Conservation (phyloP, 2,888 invertebrate species). For the Stictocephala bisonia region DNA sequence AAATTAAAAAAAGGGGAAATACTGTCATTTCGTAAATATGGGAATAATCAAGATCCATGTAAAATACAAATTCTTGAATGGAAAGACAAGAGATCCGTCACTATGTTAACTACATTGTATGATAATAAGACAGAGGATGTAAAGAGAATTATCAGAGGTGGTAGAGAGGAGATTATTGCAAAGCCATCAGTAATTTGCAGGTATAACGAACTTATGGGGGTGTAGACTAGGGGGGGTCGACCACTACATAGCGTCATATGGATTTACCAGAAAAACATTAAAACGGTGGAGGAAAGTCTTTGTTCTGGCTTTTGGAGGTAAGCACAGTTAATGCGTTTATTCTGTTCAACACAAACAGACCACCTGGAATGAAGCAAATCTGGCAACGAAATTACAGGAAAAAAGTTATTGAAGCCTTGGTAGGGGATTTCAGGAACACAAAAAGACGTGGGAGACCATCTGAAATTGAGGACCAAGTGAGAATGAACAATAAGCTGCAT, state of each 20-base stretch:
- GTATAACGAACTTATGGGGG: neutral
- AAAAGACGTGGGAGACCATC: too few relatives aligned
- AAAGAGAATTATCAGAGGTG: conserved; percentile 60
- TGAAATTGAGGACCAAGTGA: too few relatives aligned
- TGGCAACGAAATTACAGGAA: too few relatives aligned
- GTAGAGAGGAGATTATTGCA: neutral
- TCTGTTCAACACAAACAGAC: neutral
- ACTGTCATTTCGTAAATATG: neutral
- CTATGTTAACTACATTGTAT: conserved; percentile 14
- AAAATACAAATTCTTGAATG: neutral
- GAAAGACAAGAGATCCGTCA: neutral
- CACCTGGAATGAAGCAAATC: too few relatives aligned
- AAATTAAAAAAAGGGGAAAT: too few relatives aligned
- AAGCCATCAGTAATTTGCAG: conserved; percentile 13
- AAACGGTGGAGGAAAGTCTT: neutral
- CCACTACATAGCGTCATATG: conserved; percentile 17
- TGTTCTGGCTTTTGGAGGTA: neutral
- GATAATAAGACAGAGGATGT: too few relatives aligned
- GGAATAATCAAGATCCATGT: neutral
- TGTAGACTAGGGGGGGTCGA: conserved; percentile 11
- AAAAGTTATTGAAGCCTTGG: too few relatives aligned
- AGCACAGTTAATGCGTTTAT: too few relatives aligned
- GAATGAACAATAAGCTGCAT: too few relatives aligned
- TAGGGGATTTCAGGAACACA: too few relatives aligned
- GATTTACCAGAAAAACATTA: conserved; percentile 20